Evolutionary conservation across 2,113 vertebrate genomes (phyloP).

Genomic region (Prolemur simus): DNA sequence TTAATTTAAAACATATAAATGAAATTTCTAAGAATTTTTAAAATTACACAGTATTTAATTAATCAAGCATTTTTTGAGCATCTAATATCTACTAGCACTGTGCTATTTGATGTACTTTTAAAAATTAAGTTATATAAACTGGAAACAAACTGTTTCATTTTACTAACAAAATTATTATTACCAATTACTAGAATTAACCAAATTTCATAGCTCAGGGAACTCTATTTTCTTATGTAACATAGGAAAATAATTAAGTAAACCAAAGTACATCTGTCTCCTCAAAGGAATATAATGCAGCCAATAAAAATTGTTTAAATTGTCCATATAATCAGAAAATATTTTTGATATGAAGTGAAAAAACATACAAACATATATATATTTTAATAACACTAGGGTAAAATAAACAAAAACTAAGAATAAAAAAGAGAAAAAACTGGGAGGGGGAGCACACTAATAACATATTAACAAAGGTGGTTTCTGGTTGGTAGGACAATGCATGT

Average conservation of each 20-base stretch:
- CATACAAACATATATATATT: neutral
- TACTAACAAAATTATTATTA: constrained; percentile 12
- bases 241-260: neutral
- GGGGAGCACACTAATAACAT: neutral
- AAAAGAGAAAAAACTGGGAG: neutral
- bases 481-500: neutral
- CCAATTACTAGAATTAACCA: constrained; percentile 35
- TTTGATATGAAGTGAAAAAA: neutral
- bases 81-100: neutral
- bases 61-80: neutral
- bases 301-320: neutral
- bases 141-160: constrained; percentile 20
- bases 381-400: neutral
- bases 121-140: constrained; percentile 8
- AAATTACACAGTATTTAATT: neutral
- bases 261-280: neutral
- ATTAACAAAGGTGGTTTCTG: neutral
- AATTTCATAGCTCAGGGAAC: neutral
- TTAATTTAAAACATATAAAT: neutral
- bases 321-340: neutral
- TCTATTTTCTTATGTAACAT: neutral
- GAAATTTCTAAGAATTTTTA: neutral
- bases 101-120: neutral
- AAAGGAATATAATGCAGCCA: neutral
- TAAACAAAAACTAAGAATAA: constrained; percentile 28